Conservation (phyloP, 2,888 invertebrate species). For the Sarcophaga caerulescens region DNA sequence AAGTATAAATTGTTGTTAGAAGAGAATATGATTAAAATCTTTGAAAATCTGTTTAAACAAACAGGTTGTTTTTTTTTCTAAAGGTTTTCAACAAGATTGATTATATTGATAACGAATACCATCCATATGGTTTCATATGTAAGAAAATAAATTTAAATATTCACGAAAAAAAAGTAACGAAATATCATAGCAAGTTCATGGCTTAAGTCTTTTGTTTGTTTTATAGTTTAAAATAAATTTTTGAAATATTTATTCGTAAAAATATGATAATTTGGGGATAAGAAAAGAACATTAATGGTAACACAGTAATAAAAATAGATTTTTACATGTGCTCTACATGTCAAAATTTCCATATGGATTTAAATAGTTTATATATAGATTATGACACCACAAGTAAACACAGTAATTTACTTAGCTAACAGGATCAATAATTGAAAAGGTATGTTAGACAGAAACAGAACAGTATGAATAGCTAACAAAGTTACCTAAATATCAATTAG, state of each 20-base stretch:
- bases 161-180: neutral
- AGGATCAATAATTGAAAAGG: too few species aligned
- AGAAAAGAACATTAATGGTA: neutral
- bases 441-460: too few species aligned
- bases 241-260: neutral
- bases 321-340: neutral
- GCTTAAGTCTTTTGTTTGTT: constrained; percentile 12
- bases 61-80: constrained; percentile 38
- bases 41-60: constrained; percentile 14
- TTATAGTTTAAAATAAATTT: neutral
- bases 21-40: constrained; percentile 51
- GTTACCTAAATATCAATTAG: too few species aligned
- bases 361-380: neutral
- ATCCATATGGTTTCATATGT: neutral
- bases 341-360: neutral
- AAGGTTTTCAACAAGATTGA: constrained; percentile 54
- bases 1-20: constrained; percentile 6
- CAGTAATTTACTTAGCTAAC: too few species aligned
- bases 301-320: neutral
- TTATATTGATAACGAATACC: constrained; percentile 50
- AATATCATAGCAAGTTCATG: neutral
- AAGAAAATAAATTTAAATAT: constrained; percentile 18
- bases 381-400: too few species aligned
- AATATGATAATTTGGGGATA: too few species aligned
- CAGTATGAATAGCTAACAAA: too few species aligned